Percentiles rank a stretch among this genome's conserved stretches.
phyloP scores from a whole-genome alignment of 1,140 invertebrate species.

The Philaenus spumarius region DNA sequence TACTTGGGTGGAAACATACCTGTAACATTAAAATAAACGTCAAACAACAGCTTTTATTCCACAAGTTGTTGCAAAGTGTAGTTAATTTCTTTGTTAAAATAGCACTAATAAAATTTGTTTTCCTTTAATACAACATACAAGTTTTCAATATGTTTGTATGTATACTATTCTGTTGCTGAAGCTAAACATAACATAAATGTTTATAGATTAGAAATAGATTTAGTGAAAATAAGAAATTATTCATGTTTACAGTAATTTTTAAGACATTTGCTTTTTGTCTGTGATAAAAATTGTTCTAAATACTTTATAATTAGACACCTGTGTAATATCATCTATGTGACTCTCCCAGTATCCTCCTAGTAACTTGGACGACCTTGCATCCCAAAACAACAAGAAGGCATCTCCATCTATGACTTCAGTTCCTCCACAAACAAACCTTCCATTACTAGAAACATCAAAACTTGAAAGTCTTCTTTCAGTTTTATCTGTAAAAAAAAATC shows the following conservation, averaged over 20 bases:
- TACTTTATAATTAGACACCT: no score
- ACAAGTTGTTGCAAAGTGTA: not conserved
- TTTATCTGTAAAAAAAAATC: not conserved
- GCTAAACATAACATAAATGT: not conserved
- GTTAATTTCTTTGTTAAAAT: not conserved
- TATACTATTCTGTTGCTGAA: not conserved
- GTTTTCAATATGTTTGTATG: not conserved
- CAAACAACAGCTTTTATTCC: not conserved
- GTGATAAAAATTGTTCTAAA: not conserved
- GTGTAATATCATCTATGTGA: conserved; percentile 77
- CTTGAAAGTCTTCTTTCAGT: conserved; percentile 50
- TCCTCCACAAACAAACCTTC: conserved; percentile 66
- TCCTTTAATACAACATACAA: not conserved
- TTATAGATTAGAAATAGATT: not conserved
- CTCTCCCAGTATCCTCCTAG: conserved; percentile 82
- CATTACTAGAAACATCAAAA: conserved; percentile 69
- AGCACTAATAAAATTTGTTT: not conserved
- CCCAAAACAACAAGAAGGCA: conserved; percentile 77
- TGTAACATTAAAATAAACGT: conserved; percentile 23
- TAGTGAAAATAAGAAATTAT: no score
- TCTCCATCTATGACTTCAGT: conserved; percentile 64
- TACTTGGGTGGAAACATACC: conserved; percentile 69
- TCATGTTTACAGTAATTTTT: not conserved
- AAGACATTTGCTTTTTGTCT: not conserved
- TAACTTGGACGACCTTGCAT: conserved; percentile 55